These are phyloP conservation scores for Hartigia nigra DNA, from an alignment of 2,888 invertebrate genomes.

Conservation along the genomic window DNA sequence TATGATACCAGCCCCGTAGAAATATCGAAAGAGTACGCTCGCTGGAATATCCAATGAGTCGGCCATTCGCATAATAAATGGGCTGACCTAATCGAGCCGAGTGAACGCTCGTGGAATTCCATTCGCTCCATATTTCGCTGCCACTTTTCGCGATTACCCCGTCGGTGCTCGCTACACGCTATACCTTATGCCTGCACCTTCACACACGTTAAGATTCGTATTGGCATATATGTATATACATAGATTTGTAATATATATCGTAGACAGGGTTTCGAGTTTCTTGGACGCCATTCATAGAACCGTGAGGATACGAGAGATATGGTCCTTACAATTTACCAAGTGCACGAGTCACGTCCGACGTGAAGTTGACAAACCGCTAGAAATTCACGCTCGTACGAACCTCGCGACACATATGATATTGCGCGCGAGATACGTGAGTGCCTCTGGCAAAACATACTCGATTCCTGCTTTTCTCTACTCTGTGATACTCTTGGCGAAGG, in stretches of 20 bases:
- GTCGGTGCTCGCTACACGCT: background rate
- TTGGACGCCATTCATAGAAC: background rate
- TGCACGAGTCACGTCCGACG: background rate
- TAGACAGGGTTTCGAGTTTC: background rate
- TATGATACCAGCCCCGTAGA: conserved; percentile 20
- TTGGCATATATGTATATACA: background rate
- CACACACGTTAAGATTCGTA: background rate
- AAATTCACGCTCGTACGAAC: conserved; percentile 6
- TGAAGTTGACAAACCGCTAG: background rate
- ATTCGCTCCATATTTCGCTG: conserved; percentile 58
- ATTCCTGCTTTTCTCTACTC: background rate
- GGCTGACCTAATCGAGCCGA: conserved; percentile 60
- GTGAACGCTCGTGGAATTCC: conserved; percentile 59
- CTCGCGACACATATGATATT: conserved; percentile 29
- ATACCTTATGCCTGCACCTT: conserved; percentile 3
- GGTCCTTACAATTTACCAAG: background rate
- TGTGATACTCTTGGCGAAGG: background rate
- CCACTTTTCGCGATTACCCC: conserved; percentile 13
- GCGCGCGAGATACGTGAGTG: conserved; percentile 26
- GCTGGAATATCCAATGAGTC: conserved; percentile 59
- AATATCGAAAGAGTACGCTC: conserved; percentile 55
- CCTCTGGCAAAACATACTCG: conserved; percentile 26
- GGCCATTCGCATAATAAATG: conserved; percentile 49
- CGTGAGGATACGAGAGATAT: background rate
- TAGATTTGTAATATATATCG: background rate